Evolutionary conservation across 2,797 vertebrate genomes (phyloP).

Genomic region (Sciurus vulgaris): DNA sequence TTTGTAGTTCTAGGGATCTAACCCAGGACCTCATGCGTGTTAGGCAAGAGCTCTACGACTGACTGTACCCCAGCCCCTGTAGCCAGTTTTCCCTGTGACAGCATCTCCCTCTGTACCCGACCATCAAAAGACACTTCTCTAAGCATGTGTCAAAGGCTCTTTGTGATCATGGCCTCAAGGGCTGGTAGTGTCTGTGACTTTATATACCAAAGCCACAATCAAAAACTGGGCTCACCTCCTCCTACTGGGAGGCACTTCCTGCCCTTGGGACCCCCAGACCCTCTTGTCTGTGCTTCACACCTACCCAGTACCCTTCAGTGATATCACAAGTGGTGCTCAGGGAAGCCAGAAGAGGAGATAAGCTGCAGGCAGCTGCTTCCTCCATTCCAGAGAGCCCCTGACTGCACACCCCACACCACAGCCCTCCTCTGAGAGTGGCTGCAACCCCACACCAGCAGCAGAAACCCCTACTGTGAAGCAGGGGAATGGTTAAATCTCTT

Average conservation of each 20-base stretch:
- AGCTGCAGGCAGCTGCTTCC: neutral
- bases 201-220: neutral
- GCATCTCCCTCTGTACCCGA: neutral
- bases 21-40: neutral
- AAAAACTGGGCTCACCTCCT: neutral
- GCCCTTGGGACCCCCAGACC: neutral
- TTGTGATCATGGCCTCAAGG: neutral
- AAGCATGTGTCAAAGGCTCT: accelerated
- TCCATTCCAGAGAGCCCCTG: neutral
- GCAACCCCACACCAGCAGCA: neutral
- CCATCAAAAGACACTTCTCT: neutral
- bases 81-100: neutral
- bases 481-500: neutral
- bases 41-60: neutral
- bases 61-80: neutral
- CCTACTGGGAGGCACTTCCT: neutral
- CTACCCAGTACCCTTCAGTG: neutral
- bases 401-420: neutral
- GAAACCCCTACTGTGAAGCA: neutral
- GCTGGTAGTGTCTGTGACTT: neutral
- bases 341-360: neutral
- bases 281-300: neutral
- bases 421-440: neutral
- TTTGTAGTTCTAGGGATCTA: neutral
- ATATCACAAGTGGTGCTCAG: neutral